A percentile compares a stretch with the other conserved stretches of the same genome.
Conservation (phyloP, 1,140 invertebrate species). For the Drosophila tsacasi region DNA sequence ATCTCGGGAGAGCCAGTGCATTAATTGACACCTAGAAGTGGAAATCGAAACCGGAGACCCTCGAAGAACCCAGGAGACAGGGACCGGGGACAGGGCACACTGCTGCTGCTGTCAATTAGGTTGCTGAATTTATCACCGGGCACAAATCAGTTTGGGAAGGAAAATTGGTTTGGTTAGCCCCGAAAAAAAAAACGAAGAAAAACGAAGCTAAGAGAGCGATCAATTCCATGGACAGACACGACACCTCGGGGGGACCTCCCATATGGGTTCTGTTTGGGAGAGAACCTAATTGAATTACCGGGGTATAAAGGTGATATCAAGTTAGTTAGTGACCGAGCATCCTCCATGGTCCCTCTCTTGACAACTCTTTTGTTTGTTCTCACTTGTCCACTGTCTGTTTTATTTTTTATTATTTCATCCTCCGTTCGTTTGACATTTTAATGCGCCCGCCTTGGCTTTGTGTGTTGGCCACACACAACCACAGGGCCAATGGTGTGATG, state of each 20-base stretch:
- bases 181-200: slow-evolving; percentile 46
- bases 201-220: slow-evolving; percentile 72
- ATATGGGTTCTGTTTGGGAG: slow-evolving; percentile 20
- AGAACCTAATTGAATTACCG: slow-evolving; percentile 82
- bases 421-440: slow-evolving; percentile 75
- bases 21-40: slow-evolving; percentile 73
- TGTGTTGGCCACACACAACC: slow-evolving; percentile 66
- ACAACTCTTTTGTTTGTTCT: slow-evolving; percentile 57
- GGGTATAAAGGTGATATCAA: slow-evolving; percentile 46
- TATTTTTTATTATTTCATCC: slow-evolving; percentile 63
- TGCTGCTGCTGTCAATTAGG: slow-evolving; percentile 72
- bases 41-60: slow-evolving; percentile 39
- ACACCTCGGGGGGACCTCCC: slow-evolving; percentile 55
- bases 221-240: slow-evolving; percentile 68
- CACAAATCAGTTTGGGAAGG: slow-evolving; percentile 72
- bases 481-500: slow-evolving; percentile 74
- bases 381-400: slow-evolving; percentile 54
- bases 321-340: slow-evolving; percentile 43
- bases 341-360: slow-evolving; percentile 33
- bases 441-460: slow-evolving; percentile 77
- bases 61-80: slow-evolving; percentile 41
- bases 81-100: slow-evolving; percentile 41
- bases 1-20: slow-evolving; percentile 57
- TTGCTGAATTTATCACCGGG: slow-evolving; percentile 74
- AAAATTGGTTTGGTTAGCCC: slow-evolving; percentile 59